phyloP scores from a whole-genome alignment of 2,888 invertebrate genomes.

The Cheilosia scutellata region DNA sequence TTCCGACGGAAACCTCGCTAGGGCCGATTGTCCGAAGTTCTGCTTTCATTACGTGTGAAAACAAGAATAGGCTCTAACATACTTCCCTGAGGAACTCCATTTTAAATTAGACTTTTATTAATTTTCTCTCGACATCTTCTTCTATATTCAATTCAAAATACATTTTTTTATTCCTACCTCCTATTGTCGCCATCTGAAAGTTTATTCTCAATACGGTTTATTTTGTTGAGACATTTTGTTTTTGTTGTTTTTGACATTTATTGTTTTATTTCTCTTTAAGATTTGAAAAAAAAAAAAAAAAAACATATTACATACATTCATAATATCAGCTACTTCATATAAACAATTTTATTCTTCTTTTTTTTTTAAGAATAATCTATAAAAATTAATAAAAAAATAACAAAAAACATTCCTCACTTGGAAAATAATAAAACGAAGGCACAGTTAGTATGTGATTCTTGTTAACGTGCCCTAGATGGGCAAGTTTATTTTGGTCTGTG shows the following conservation, averaged over 20 bases:
- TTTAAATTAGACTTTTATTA: background rate
- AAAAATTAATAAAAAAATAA: constrained; percentile 30
- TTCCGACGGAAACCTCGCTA: no score
- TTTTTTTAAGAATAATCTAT: constrained; percentile 44
- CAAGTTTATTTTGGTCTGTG: constrained; percentile 24
- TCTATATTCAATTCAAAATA: background rate
- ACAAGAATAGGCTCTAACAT: background rate
- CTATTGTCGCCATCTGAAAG: constrained; percentile 7
- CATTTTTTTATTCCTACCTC: background rate
- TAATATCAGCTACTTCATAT: constrained; percentile 35
- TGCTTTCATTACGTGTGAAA: no score
- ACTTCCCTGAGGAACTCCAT: background rate
- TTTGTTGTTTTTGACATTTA: constrained; percentile 15
- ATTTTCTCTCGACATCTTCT: background rate
- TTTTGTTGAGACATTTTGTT: constrained; percentile 35
- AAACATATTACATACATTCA: constrained; percentile 28
- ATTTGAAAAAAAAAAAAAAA: constrained; percentile 10
- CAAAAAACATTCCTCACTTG: constrained; percentile 16
- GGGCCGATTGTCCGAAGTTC: no score
- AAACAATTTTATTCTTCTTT: constrained; percentile 27
- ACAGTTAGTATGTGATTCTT: constrained; percentile 63
- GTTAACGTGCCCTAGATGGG: constrained; percentile 22
- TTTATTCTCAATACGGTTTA: constrained; percentile 4
- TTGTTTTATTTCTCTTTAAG: background rate
- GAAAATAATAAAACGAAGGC: constrained; percentile 60